Percentiles rank a stretch among this genome's conserved stretches.
Evolutionary conservation across 2,888 invertebrate species (phyloP).

Genomic region (Ischnura elegans): DNA sequence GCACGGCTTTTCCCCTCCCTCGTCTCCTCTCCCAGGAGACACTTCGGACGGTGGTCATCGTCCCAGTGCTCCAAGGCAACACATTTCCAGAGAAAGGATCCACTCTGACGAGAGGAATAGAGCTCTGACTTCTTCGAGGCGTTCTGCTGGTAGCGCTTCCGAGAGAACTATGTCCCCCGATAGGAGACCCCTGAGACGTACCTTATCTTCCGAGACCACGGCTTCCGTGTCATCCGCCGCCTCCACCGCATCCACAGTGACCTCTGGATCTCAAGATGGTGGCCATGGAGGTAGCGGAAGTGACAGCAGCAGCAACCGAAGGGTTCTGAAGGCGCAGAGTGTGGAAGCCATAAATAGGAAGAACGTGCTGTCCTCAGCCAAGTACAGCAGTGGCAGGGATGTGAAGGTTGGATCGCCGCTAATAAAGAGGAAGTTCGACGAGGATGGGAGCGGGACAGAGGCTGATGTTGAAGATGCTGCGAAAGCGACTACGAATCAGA

Average conservation of each 20-base stretch:
- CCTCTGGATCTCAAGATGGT: conserved; percentile 86
- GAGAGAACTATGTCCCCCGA: conserved; percentile 70
- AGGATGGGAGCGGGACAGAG: conserved; percentile 74
- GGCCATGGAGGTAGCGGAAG: conserved; percentile 71
- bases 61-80: conserved; percentile 53
- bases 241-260: conserved; percentile 81
- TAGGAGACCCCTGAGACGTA: conserved; percentile 80
- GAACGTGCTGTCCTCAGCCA: conserved; percentile 92
- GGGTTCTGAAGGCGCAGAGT: conserved; percentile 88
- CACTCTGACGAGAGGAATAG: conserved; percentile 77
- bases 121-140: conserved; percentile 69
- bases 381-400: conserved; percentile 90
- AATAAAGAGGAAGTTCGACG: conserved; percentile 84
- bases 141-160: conserved; percentile 67
- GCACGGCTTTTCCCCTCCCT: conserved; percentile 86
- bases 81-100: conserved; percentile 73
- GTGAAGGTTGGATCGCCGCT: conserved; percentile 86
- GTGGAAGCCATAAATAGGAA: conserved; percentile 92
- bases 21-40: conserved; percentile 84
- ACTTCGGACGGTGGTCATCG: conserved; percentile 77
- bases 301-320: conserved; percentile 79
- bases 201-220: conserved; percentile 87
- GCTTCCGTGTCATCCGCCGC: conserved; percentile 82
- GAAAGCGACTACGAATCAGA: conserved; percentile 45
- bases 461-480: conserved; percentile 69